Evolutionary conservation across 2,113 vertebrate species (phyloP).

Genomic region (Gymnarchus niloticus): DNA sequence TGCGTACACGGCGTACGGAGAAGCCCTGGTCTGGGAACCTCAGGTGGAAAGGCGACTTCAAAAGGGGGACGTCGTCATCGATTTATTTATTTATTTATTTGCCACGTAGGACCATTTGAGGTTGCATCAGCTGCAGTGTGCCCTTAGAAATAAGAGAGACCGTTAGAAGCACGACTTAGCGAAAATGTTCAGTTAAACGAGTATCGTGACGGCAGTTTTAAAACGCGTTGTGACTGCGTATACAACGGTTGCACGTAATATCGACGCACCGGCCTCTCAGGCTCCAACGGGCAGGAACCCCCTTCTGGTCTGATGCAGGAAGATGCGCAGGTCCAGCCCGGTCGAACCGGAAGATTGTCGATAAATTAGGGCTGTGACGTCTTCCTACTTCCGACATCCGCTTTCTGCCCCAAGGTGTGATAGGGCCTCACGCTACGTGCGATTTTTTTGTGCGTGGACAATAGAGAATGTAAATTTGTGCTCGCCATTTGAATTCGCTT

Average conservation of each 20-base stretch:
- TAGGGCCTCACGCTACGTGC: not conserved
- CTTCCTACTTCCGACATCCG: not conserved
- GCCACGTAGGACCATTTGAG: not conserved
- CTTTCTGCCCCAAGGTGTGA: not conserved
- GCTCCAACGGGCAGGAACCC: not conserved
- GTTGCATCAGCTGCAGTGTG: not conserved
- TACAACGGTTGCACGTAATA: not conserved
- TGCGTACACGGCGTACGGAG: not conserved
- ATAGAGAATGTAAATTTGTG: not conserved
- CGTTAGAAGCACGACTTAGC: not conserved
- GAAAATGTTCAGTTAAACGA: not conserved
- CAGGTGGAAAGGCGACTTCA: slow-evolving; percentile 17
- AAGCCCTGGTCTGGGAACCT: slow-evolving; percentile 5
- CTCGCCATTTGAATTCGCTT: not conserved
- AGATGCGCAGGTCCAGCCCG: not conserved
- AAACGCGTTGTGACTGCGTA: not conserved
- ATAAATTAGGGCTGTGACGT: not conserved
- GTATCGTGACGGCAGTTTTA: not conserved
- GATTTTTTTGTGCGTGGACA: not conserved
- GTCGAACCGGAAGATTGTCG: not conserved
- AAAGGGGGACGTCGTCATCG: slow-evolving; percentile 8
- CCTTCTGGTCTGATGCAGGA: not conserved
- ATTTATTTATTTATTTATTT: not conserved
- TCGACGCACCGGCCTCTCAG: not conserved
- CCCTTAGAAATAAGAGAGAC: not conserved